phyloP scores from a whole-genome alignment of 2,113 vertebrate genomes.

The Pogona vitticeps region DNA sequence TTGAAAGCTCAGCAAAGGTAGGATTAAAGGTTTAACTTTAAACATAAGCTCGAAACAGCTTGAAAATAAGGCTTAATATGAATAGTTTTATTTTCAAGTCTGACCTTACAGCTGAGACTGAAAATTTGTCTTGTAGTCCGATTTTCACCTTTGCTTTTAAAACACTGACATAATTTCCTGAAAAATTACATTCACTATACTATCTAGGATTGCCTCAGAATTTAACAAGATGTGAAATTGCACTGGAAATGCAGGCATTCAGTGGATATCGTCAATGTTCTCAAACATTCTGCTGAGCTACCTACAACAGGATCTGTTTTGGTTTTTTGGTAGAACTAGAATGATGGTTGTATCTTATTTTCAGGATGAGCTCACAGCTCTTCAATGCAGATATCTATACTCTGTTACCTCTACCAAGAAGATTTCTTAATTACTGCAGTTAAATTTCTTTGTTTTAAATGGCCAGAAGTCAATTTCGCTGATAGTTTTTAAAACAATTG shows the following conservation, averaged over 20 bases:
- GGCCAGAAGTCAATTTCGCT: not conserved
- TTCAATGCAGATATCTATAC: not conserved
- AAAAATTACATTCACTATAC: not conserved
- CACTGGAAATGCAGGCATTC: not conserved
- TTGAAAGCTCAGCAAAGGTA: conserved; percentile 59
- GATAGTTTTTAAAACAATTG: not conserved
- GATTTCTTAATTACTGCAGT: not conserved
- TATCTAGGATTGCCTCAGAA: not conserved
- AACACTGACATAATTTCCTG: conserved; percentile 46
- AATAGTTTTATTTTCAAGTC: not conserved
- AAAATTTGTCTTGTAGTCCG: conserved; percentile 26
- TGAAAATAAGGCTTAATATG: not conserved
- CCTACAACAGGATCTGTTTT: not conserved
- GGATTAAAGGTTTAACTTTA: conserved; percentile 65
- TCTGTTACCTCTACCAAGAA: not conserved
- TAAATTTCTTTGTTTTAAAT: not conserved
- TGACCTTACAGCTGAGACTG: conserved; percentile 1
- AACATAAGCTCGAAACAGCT: conserved; percentile 47
- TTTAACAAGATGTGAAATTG: not conserved
- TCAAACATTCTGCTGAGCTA: not conserved
- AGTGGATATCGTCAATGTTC: not conserved
- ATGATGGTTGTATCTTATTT: not conserved
- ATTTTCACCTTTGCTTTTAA: conserved; percentile 32
- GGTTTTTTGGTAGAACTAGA: not conserved
- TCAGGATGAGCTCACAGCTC: not conserved